Percentiles rank a stretch among this genome's conserved stretches.
Conservation (phyloP, 2,888 invertebrate genomes). For the Andrena marginata region DNA sequence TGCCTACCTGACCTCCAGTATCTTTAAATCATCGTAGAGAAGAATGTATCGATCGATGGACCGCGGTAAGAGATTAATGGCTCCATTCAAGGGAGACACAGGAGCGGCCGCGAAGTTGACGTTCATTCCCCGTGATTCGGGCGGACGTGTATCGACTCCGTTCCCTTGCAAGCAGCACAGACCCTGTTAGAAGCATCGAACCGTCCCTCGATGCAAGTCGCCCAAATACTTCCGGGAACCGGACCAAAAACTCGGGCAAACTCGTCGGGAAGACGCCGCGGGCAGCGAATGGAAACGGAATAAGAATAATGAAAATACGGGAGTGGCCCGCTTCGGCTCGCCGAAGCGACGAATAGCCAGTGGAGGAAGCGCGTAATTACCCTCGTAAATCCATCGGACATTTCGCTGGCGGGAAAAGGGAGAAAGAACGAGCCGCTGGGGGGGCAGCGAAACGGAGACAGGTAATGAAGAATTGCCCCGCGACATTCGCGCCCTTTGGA, state of each 20-base stretch:
- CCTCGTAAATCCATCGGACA: conserved; percentile 65
- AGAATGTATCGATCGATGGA: neutral
- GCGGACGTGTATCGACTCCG: conserved; percentile 19
- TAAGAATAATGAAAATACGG: conserved; percentile 55
- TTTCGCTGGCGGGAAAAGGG: conserved; percentile 27
- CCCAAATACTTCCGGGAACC: conserved; percentile 20
- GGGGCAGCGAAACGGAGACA: conserved; percentile 17
- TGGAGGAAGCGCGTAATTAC: conserved; percentile 66
- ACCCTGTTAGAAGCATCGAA: neutral
- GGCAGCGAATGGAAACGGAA: conserved; percentile 16
- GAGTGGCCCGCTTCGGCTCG: conserved; percentile 31
- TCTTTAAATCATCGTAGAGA: neutral
- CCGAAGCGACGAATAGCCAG: conserved; percentile 53
- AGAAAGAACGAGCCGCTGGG: neutral
- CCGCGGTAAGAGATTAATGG: conserved; percentile 24
- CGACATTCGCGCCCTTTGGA: conserved; percentile 45
- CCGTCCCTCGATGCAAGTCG: conserved; percentile 16
- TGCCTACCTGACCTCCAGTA: neutral
- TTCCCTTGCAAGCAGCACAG: neutral
- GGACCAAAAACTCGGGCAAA: conserved; percentile 52
- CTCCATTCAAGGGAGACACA: conserved; percentile 26
- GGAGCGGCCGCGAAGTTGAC: conserved; percentile 10
- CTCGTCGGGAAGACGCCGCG: conserved; percentile 41
- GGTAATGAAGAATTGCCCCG: conserved; percentile 36
- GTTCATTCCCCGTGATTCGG: conserved; percentile 26